phyloP scores from a whole-genome alignment of 2,797 vertebrate species.

The Poeciliopsis infans region DNA sequence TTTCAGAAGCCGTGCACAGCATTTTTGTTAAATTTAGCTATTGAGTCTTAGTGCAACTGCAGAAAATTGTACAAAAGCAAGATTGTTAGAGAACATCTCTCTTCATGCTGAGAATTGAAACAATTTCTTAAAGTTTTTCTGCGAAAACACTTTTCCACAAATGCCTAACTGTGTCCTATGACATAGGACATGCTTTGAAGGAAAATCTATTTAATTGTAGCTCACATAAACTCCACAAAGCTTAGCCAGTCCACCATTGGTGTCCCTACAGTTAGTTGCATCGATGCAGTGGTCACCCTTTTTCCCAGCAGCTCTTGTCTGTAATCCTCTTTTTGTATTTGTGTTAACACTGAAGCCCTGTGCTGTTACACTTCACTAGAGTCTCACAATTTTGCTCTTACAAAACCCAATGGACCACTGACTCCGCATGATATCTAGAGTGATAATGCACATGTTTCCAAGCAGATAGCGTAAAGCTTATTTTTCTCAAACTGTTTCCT shows the following conservation, averaged over 20 bases:
- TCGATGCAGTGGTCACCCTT: constrained; percentile 15
- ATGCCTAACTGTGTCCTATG: not conserved
- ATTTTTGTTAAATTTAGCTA: not conserved
- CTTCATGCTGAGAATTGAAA: not conserved
- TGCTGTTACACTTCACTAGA: constrained; percentile 25
- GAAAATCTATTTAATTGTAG: not conserved
- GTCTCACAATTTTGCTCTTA: constrained; percentile 15
- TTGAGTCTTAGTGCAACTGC: not conserved
- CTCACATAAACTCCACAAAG: not conserved
- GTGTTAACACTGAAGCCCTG: constrained; percentile 15
- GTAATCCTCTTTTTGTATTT: constrained; percentile 13
- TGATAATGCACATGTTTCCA: constrained; percentile 5
- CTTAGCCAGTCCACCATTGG: not conserved
- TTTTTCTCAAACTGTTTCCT: constrained; percentile 3
- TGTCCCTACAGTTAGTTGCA: not conserved
- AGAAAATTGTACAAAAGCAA: not conserved
- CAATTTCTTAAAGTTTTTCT: not conserved
- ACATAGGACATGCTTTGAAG: not conserved
- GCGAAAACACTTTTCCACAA: not conserved
- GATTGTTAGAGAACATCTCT: not conserved
- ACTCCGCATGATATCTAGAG: constrained; percentile 7
- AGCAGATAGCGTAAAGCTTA: not conserved
- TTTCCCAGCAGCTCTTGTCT: not conserved
- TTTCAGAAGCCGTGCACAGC: not conserved
- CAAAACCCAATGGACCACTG: constrained; percentile 16